phyloP scores from a whole-genome alignment of 1,140 invertebrate species.

The Coenobita brevimanus region DNA sequence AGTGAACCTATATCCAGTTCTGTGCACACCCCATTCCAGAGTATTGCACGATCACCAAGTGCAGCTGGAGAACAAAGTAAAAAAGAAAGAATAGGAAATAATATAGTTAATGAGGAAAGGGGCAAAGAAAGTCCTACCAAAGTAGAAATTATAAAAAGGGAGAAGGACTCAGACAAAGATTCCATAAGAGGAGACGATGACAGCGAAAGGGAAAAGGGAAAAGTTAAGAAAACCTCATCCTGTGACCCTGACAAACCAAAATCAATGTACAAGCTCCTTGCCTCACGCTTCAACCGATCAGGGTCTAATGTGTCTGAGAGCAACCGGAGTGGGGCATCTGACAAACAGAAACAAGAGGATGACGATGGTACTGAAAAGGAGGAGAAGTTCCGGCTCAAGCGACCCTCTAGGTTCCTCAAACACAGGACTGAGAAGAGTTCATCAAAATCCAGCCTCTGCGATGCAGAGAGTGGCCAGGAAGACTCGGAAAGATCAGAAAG shows the following conservation, averaged over 20 bases:
- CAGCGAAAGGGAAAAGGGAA: slow-evolving; percentile 35
- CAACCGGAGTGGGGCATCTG: background rate
- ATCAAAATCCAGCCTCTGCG: slow-evolving; percentile 55
- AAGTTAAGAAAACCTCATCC: slow-evolving; percentile 47
- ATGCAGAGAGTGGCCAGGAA: slow-evolving; percentile 43
- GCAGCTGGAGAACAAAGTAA: background rate
- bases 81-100: background rate
- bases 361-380: slow-evolving; percentile 60
- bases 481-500: slow-evolving; percentile 52
- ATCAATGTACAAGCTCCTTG: slow-evolving; percentile 68
- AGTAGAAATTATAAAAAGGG: background rate
- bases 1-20: background rate
- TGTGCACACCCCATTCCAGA: background rate
- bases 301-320: slow-evolving; percentile 59
- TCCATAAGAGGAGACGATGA: background rate
- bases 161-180: background rate
- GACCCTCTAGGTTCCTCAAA: slow-evolving; percentile 66
- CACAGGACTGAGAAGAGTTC: slow-evolving; percentile 64
- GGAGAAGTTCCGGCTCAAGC: slow-evolving; percentile 67
- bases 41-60: background rate
- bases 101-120: background rate
- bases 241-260: slow-evolving; percentile 68
- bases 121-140: background rate
- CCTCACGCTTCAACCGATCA: slow-evolving; percentile 65
- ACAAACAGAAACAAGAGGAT: slow-evolving; percentile 29